Evolutionary conservation across 2,888 invertebrate genomes (phyloP).

Genomic region (Drosophila kokeensis): DNA sequence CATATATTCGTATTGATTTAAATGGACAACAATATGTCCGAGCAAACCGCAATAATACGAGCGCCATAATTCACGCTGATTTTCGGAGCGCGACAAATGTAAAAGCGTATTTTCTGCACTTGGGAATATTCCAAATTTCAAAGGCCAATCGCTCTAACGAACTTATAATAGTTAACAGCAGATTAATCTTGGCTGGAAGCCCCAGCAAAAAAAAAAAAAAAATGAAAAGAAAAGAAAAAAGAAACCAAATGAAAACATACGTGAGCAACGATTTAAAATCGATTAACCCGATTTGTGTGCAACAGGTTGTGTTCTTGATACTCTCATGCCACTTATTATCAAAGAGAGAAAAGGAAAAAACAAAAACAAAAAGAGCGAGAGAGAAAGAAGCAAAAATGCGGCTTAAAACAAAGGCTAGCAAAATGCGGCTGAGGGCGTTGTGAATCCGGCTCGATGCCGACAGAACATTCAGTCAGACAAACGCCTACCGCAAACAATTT

Average conservation of each 20-base stretch:
- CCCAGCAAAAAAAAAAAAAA: slow-evolving; percentile 56
- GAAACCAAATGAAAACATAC: slow-evolving; percentile 61
- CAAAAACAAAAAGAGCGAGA: neutral
- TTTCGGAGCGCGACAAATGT: slow-evolving; percentile 20
- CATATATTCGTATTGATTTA: slow-evolving; percentile 83
- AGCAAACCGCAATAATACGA: slow-evolving; percentile 71
- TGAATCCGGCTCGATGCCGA: slow-evolving; percentile 73
- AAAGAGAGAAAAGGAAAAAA: slow-evolving; percentile 24
- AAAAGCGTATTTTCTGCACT: neutral
- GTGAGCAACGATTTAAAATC: slow-evolving; percentile 84
- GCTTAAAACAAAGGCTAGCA: slow-evolving; percentile 80
- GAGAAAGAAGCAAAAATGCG: slow-evolving; percentile 42
- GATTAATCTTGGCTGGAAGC: slow-evolving; percentile 64
- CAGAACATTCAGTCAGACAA: slow-evolving; percentile 83
- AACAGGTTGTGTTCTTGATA: slow-evolving; percentile 74
- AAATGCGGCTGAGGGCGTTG: slow-evolving; percentile 31
- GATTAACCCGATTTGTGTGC: slow-evolving; percentile 83
- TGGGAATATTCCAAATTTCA: neutral
- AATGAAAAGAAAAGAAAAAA: slow-evolving; percentile 55
- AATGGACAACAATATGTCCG: slow-evolving; percentile 69
- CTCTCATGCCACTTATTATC: slow-evolving; percentile 69
- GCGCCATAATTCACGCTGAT: slow-evolving; percentile 68
- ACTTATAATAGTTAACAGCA: slow-evolving; percentile 74
- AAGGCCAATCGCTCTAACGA: slow-evolving; percentile 53
- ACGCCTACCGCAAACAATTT: slow-evolving; percentile 81